phyloP scores from a whole-genome alignment of 2,888 invertebrate species.

The Tinea trinotella region DNA sequence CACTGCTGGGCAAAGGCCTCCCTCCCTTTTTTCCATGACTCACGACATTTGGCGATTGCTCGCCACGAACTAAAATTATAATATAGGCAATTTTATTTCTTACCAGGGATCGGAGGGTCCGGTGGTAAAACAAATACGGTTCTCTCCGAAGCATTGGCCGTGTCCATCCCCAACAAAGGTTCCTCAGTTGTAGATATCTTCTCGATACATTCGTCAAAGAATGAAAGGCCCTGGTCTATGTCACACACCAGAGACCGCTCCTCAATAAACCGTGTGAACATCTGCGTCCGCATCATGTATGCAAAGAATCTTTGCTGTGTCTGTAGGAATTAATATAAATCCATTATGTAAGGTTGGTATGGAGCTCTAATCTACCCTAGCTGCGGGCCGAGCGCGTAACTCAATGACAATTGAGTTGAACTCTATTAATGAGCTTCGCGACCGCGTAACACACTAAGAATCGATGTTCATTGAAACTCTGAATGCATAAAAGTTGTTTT shows the following conservation, averaged over 20 bases:
- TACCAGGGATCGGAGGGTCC: constrained; percentile 59
- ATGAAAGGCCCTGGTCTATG: constrained; percentile 94
- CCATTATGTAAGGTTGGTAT: background rate
- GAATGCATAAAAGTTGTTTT: too few relatives aligned
- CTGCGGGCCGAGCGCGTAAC: too few relatives aligned
- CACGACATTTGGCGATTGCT: too few relatives aligned
- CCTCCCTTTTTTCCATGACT: too few relatives aligned
- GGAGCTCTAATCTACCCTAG: background rate
- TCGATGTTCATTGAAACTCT: too few relatives aligned
- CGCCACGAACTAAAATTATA: too few relatives aligned
- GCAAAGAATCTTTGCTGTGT: constrained; percentile 90
- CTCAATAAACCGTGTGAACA: constrained; percentile 98
- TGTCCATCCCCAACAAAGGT: constrained; percentile 86
- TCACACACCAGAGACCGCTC: constrained; percentile 99
- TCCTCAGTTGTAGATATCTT: constrained; percentile 63
- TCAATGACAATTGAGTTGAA: too few relatives aligned
- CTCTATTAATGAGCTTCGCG: too few relatives aligned
- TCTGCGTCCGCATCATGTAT: constrained; percentile 92
- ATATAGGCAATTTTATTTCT: too few relatives aligned
- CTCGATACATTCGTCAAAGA: constrained; percentile 98
- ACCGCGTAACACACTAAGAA: too few relatives aligned
- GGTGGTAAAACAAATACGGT: constrained; percentile 92
- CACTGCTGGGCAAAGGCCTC: too few relatives aligned
- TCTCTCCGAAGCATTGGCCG: constrained; percentile 82
- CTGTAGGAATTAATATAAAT: constrained; percentile 41